Percentiles rank a stretch among this genome's conserved stretches.
Conservation (phyloP, 2,888 invertebrate species). For the Rhopalosiphum nymphaeae region DNA sequence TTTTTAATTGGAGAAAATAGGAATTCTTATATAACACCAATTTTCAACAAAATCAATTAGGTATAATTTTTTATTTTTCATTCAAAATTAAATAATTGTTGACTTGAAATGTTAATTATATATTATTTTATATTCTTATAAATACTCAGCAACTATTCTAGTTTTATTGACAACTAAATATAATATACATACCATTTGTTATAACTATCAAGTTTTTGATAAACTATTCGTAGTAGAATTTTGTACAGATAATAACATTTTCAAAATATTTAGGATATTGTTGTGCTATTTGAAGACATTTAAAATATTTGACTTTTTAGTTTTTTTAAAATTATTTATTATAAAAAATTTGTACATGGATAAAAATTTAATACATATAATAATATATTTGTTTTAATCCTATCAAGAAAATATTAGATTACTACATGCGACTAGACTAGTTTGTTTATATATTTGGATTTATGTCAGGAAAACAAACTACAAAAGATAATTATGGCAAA, state of each 20-base stretch:
- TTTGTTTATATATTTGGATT: background rate
- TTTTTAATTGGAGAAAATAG: background rate
- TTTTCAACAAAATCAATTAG: background rate
- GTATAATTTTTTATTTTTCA: no score
- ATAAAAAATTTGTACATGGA: background rate
- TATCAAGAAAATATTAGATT: background rate
- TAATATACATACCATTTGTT: no score
- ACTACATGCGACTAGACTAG: background rate
- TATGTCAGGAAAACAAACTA: background rate
- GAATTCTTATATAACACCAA: background rate
- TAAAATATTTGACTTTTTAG: background rate
- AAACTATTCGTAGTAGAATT: background rate
- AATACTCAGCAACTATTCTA: no score
- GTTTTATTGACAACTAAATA: no score
- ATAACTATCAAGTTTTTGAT: background rate
- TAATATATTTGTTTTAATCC: background rate
- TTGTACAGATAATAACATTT: background rate
- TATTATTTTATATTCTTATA: no score
- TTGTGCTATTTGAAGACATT: background rate
- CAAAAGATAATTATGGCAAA: background rate
- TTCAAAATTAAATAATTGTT: background rate
- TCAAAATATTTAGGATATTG: background rate
- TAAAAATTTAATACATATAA: background rate
- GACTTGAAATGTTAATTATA: no score
- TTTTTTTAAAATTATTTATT: background rate